Conservation (phyloP, 2,113 vertebrate genomes). For the Sturnira hondurensis region DNA sequence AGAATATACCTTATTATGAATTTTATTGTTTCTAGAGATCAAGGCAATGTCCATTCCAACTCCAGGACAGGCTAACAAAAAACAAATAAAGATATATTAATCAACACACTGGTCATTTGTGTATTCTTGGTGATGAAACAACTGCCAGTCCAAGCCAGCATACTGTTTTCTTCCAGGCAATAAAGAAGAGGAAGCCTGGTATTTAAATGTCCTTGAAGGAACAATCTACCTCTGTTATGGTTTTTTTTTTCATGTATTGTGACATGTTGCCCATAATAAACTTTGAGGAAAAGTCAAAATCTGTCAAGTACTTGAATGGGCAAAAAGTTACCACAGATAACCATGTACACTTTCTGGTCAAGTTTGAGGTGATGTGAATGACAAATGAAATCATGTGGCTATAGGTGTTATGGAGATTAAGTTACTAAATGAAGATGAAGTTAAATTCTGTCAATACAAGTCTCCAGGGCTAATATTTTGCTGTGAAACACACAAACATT, state of each 20-base stretch:
- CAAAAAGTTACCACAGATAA: slow-evolving; percentile 16
- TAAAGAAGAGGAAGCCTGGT: neutral
- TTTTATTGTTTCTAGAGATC: slow-evolving; percentile 1
- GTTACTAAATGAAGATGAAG: slow-evolving; percentile 51
- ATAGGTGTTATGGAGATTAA: slow-evolving; percentile 1
- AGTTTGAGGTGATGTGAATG: neutral
- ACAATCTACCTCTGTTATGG: neutral
- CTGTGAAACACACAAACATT: slow-evolving; percentile 27
- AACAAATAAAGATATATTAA: neutral
- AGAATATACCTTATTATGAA: neutral
- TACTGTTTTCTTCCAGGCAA: neutral
- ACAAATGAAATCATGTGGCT: neutral
- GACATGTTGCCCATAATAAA: neutral
- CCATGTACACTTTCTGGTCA: neutral
- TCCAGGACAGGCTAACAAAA: neutral
- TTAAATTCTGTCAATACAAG: slow-evolving; percentile 23
- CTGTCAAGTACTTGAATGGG: neutral
- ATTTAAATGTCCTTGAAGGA: neutral
- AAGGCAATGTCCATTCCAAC: neutral
- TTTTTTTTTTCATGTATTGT: neutral
- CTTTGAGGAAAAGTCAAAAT: slow-evolving; percentile 39
- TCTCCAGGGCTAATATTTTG: slow-evolving; percentile 34
- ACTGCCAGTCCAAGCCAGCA: neutral
- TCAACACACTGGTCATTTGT: neutral
- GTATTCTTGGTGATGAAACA: neutral